Conservation (phyloP, 2,888 invertebrate species). For the Herminia tarsipennalis region DNA sequence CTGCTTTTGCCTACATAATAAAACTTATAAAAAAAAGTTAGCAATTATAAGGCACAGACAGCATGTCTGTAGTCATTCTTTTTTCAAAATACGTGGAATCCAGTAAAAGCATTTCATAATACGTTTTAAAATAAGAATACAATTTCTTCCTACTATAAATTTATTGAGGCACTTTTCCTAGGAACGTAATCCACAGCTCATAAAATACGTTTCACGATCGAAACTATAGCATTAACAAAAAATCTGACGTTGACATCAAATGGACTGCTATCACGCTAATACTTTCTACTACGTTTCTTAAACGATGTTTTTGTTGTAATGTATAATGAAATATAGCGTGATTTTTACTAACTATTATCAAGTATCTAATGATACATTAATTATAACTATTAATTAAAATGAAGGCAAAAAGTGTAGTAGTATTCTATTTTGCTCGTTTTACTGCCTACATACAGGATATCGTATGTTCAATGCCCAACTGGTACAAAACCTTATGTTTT, state of each 20-base stretch:
- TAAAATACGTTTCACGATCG: slow-evolving; percentile 52
- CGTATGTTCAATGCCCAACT: too few relatives aligned
- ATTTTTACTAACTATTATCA: background rate
- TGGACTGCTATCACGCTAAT: slow-evolving; percentile 55
- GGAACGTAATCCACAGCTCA: slow-evolving; percentile 47
- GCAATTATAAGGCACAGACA: too few relatives aligned
- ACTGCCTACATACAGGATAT: too few relatives aligned
- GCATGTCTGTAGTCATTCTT: too few relatives aligned
- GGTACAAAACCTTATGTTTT: too few relatives aligned
- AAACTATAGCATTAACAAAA: slow-evolving; percentile 58
- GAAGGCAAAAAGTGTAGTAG: too few relatives aligned
- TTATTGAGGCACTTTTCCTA: slow-evolving; percentile 17
- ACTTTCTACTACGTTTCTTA: slow-evolving; percentile 39
- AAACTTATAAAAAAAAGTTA: too few relatives aligned
- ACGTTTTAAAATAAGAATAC: slow-evolving; percentile 3
- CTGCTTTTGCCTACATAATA: too few relatives aligned
- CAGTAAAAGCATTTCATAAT: background rate
- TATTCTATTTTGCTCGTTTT: too few relatives aligned
- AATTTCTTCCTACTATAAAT: background rate
- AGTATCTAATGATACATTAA: background rate
- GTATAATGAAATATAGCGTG: slow-evolving; percentile 1
- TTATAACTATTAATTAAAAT: too few relatives aligned
- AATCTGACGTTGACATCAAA: slow-evolving; percentile 51
- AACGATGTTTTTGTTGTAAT: slow-evolving; percentile 1
- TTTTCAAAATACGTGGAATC: too few relatives aligned